Evolutionary conservation across 2,888 invertebrate species (phyloP).

Genomic region (Isotomurus palustris): DNA sequence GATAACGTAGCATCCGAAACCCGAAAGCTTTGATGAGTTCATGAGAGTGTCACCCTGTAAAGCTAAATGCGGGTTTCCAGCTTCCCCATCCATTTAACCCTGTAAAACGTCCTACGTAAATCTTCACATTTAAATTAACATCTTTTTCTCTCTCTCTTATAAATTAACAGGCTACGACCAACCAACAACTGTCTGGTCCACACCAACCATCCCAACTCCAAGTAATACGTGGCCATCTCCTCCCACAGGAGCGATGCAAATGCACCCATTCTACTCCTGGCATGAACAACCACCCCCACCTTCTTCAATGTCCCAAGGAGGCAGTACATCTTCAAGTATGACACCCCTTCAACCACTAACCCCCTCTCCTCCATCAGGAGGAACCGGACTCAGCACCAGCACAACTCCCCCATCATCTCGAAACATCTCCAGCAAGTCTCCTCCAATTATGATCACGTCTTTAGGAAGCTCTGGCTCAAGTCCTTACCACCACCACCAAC

Average conservation of each 20-base stretch:
- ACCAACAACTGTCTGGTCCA: constrained; percentile 31
- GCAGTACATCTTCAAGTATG: neutral
- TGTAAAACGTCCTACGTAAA: too few species aligned
- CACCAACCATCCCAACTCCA: constrained; percentile 30
- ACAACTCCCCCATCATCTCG: constrained; percentile 7
- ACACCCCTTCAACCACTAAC: neutral
- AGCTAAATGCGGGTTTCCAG: too few species aligned
- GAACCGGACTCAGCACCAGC: constrained; percentile 8
- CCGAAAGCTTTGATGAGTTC: too few species aligned
- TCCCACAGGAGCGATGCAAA: constrained; percentile 24
- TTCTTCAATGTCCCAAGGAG: constrained; percentile 9
- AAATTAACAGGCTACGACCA: constrained; percentile 37
- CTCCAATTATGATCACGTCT: neutral
- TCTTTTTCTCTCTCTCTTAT: constrained; percentile 21
- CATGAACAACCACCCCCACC: constrained; percentile 23
- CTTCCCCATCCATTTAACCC: too few species aligned
- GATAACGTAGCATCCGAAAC: too few species aligned
- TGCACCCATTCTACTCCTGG: constrained; percentile 33
- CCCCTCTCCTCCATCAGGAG: constrained; percentile 10
- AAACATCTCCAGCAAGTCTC: constrained; percentile 19
- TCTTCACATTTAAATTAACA: neutral
- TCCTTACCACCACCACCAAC: constrained; percentile 13
- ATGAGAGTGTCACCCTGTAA: too few species aligned
- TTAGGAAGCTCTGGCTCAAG: constrained; percentile 8
- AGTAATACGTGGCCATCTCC: constrained; percentile 37